Evolutionary conservation across 92 coral and sea anemone species (phyloP), one percentile per base, ranked within the genome.

Genomic region (Porites rus): DNA sequence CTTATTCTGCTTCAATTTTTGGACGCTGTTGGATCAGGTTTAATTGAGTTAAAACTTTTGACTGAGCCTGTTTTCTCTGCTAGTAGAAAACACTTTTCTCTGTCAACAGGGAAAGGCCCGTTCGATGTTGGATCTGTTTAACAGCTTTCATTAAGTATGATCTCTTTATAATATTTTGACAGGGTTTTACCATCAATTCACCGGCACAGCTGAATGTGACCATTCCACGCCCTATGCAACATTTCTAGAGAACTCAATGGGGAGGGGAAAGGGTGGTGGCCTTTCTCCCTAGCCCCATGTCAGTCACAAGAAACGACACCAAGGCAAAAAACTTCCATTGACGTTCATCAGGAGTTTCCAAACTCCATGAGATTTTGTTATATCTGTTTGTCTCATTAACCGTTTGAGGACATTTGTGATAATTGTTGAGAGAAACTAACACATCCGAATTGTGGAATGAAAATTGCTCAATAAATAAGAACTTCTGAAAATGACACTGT

Each of bases 171-270:
- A 38, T 66, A 53, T 17, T 69, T 81, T 58, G 12, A 13, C 53
- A 81, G 86, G 69, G 69, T 18, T 58, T 81, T 70, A 56, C 77
- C 11, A 7, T 28, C 38, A 60, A 61, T 31, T 59, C 86, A 0
- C 46, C 5, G 46, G 1, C 78, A 68, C 77, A 65, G 20, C 53
- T 53, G 77, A 81, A 17, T 20, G 12, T 72, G 67, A 58, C 12
- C 25, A 50, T 31, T 43, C 86, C 70, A 20, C 60, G 69, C 7
- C 66, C 75, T 21, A 63, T 61, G 50, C 78, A 70, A 12, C 86
- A 6, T 12, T 56, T 56, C 58, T 56, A 28, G 8, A 10, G 69
- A 70, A 54, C n/a, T n/a, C 7, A 68, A 65, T 28, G 31, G 31
- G 31, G 31, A 28, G 31, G 31, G 31, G 31, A 28, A 28, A 28